phyloP scores from a whole-genome alignment of 2,888 invertebrate species.

The Encarsia formosa region DNA sequence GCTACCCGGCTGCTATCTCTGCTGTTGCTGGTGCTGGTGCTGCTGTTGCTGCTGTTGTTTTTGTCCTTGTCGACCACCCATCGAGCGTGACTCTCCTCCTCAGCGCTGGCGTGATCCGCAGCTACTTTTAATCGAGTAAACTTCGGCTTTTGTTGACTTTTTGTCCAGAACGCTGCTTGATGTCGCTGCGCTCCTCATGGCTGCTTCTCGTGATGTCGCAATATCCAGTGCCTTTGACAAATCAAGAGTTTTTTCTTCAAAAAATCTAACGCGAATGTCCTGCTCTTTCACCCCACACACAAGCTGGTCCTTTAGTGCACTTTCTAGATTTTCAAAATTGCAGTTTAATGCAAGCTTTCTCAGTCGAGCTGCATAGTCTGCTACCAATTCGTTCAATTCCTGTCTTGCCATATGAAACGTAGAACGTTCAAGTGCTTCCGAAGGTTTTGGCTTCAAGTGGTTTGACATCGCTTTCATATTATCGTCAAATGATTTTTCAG shows the following conservation, averaged over 20 bases:
- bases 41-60: not conserved
- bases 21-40: not conserved
- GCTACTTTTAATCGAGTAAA: not conserved
- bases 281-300: not conserved
- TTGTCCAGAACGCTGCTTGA: not conserved
- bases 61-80: not conserved
- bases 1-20: not conserved
- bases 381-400: not conserved
- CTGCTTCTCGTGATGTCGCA: not conserved
- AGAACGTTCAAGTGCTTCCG: conserved; percentile 24
- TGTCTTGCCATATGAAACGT: conserved; percentile 4
- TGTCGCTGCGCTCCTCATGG: not conserved
- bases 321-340: not conserved
- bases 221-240: not conserved
- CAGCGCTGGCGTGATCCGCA: not conserved
- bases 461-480: conserved; percentile 23
- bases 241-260: not conserved
- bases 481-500: conserved; percentile 16
- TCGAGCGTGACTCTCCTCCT: not conserved
- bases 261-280: not conserved
- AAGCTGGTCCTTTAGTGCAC: not conserved
- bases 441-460: conserved; percentile 23
- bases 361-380: not conserved
- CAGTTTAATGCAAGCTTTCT: not conserved
- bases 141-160: not conserved